Conservation (phyloP, 1,140 invertebrate species). For the Homalodisca vitripennis region DNA sequence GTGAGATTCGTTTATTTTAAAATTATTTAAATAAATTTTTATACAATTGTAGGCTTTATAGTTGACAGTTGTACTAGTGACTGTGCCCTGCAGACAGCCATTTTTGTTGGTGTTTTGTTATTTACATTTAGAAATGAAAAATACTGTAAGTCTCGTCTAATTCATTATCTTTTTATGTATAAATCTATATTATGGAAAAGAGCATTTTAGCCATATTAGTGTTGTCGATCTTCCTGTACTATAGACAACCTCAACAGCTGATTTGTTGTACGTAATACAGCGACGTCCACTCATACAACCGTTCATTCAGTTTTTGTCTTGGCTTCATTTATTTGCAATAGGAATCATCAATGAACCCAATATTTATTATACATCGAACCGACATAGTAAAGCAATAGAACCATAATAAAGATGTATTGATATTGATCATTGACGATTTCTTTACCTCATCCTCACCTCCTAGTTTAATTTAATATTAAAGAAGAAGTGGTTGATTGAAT, state of each 20-base stretch:
- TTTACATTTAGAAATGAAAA: conserved; percentile 22
- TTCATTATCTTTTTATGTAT: conserved; percentile 32
- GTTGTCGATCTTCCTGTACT: conserved; percentile 33
- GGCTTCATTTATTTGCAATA: conserved; percentile 16
- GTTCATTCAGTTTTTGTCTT: conserved; percentile 25
- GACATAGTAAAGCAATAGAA: conserved; percentile 24
- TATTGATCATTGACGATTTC: neutral
- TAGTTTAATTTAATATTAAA: no score
- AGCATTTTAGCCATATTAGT: conserved; percentile 31
- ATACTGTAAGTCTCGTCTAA: conserved; percentile 30
- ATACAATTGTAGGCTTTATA: conserved; percentile 13
- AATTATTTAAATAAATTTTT: conserved; percentile 15
- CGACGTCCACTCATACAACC: no score
- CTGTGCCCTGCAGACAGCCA: conserved; percentile 19
- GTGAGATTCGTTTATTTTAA: conserved; percentile 20
- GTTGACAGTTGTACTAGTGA: conserved; percentile 24
- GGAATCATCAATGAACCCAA: neutral
- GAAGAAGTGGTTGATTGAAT: no score
- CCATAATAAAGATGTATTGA: conserved; percentile 27
- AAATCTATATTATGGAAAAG: conserved; percentile 31
- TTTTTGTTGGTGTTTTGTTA: conserved; percentile 17
- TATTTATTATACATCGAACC: conserved; percentile 26
- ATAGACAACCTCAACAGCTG: conserved; percentile 23
- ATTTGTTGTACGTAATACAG: conserved; percentile 30
- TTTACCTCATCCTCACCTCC: no score